Base-by-base conservation (phyloP, 2,888 invertebrate genomes). In the Eupithecia inturbata region DNA sequence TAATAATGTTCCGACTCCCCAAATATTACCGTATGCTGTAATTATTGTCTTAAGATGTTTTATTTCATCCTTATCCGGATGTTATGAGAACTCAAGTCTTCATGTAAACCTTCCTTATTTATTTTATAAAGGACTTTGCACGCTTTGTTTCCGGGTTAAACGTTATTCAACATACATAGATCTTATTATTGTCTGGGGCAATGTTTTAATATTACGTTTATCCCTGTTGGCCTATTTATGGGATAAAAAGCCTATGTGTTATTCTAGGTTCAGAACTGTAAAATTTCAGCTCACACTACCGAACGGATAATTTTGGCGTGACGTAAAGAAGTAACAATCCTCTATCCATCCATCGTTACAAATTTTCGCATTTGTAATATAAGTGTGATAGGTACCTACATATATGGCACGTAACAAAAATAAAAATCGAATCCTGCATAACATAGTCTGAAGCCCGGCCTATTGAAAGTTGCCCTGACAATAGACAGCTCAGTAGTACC, bases 1-100 rank as follows among this genome's bases (percentile, higher is more conserved):
- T 84, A 86, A 88, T 82, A 86, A 63, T 77, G 85, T 88, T 90
- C 85, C 87, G 88, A 83, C 88, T 85, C 80, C 71, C 81, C 90
- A 82, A 79, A 84, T 87, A 88, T 84, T 86, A 80, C 83, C 66
- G 31, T 7, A 82, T 83, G 83, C 69, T 68, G 75, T 66, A 45
- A 49, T 84, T 83, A 78, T 85, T 83, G 83, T 76, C 66, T 66
- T 66, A 83, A 80, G 81, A 82, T 81, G 79, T 82, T 80, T 80
- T 76, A 74, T 74, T 68, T 71, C 71, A 76, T 79, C 36, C 66
- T n/a, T 33, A n/a, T 39, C 36, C 14, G 7, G 53, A 39, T 70
- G 70, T 70, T 70, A 64, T 64, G 70, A 64, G 33, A 64, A 64
- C 45, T 45, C 41, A 39, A 60, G 67, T 28, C 28, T 67, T 39